Evolutionary conservation across 2,797 vertebrate genomes (phyloP), one percentile per base, ranked within the genome.

Genomic region (Parambassis ranga): DNA sequence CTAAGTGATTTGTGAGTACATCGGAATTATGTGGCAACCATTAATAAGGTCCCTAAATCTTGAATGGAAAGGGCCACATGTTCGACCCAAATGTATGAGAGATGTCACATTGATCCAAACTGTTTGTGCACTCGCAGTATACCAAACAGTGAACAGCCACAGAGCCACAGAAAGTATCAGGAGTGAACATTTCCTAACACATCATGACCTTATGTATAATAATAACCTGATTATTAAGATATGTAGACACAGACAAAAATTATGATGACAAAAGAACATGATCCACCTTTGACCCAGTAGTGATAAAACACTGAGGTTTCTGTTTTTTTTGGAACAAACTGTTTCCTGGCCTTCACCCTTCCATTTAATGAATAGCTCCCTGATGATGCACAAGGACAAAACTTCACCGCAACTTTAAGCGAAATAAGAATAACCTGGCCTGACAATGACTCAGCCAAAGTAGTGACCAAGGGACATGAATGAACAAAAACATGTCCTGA

Each of bases 71-170:
- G 57, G 55, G 22, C 51, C 19, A 20, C 28, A 30, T 32, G 56
- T 16, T 41, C 22, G 19, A 65, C 66, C 74, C 78, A 71, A 48
- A 38, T 51, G 51, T 65, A 73, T 52, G 58, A 55, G 18, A 42
- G 18, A 60, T 55, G 65, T 68, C 58, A 67, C 76, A 78, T 83
- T 61, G 81, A 83, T 82, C 60, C 65, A 49, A 65, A 53, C 38
- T 57, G 57, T 82, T 39, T 66, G 31, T 3, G 2, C 36, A 6
- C 59, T 62, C 49, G 32, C 23, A 4, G 9, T 62, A 30, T 11
- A 46, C 24, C 41, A 49, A 60, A 47, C 53, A 71, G 23, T 33
- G 60, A 68, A 42, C 60, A 68, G 46, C 59, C 41, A 44, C 32
- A 24, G 28, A 57, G n/a, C 48, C 65, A 59, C 71, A 59, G 42